Evolutionary conservation across 2,113 vertebrate genomes (phyloP).

Genomic region (Abramis brama): DNA sequence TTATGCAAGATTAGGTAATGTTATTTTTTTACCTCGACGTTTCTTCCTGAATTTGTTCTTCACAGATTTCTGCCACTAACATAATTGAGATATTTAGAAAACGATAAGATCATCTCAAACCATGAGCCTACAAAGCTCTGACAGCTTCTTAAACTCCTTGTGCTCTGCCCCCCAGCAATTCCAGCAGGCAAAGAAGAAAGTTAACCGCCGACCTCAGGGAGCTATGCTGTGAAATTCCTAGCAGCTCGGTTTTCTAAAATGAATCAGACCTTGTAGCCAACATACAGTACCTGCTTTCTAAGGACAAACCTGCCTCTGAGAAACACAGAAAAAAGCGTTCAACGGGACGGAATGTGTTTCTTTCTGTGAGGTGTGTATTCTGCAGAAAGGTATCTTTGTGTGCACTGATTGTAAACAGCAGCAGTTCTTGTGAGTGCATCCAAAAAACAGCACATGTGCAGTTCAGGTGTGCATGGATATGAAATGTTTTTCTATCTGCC

Average conservation of each 20-base stretch:
- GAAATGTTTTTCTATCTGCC: no score
- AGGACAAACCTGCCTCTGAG: conserved; percentile 8
- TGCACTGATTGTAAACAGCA: conserved; percentile 52
- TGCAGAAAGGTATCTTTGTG: conserved; percentile 61
- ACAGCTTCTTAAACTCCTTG: neutral
- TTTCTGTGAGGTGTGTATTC: conserved; percentile 21
- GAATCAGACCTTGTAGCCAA: conserved; percentile 54
- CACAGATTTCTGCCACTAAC: neutral
- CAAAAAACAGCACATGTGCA: no score
- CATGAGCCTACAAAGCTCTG: neutral
- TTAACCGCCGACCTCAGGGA: neutral
- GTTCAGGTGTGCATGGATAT: no score
- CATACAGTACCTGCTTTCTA: conserved; percentile 55
- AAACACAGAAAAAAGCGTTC: conserved; percentile 42
- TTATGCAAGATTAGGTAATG: neutral
- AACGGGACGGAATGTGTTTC: neutral
- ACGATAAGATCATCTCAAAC: neutral
- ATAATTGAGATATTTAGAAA: neutral
- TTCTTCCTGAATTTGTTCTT: neutral
- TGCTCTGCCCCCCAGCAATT: neutral
- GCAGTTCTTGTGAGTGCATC: conserved; percentile 29
- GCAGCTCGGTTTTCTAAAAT: conserved; percentile 25
- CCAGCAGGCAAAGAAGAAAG: conserved; percentile 13
- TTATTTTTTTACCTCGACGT: neutral
- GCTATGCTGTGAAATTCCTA: conserved; percentile 27